A percentile compares a stretch with the other conserved stretches of the same genome.
Evolutionary conservation across 2,113 vertebrate genomes (phyloP).

Genomic region (Sinocyclocheilus anophthalmus): DNA sequence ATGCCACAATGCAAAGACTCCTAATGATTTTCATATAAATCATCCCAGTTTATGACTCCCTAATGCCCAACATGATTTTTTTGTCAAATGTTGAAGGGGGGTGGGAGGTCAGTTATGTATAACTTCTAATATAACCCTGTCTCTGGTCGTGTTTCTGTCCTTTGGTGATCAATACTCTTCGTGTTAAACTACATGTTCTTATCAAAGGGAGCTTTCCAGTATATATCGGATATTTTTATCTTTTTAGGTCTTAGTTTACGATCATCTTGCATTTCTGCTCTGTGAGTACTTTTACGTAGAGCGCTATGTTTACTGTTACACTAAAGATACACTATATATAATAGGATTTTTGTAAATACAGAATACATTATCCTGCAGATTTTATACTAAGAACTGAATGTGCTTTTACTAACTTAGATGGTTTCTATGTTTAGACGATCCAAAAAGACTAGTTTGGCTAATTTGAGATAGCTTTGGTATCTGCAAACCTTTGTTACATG

Average conservation of each 20-base stretch:
- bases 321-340: constrained; percentile 51
- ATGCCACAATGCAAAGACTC: constrained; percentile 67
- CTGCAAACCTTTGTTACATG: constrained; percentile 67
- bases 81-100: constrained; percentile 66
- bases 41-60: not conserved
- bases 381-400: constrained; percentile 80
- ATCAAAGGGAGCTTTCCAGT: constrained; percentile 49
- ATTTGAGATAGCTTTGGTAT: constrained; percentile 75
- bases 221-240: constrained; percentile 46
- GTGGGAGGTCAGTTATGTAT: constrained; percentile 62
- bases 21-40: not conserved
- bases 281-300: constrained; percentile 56
- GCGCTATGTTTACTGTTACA: constrained; percentile 58
- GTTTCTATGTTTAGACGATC: constrained; percentile 68
- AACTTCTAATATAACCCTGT: constrained; percentile 62
- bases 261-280: constrained; percentile 50
- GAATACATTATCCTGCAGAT: constrained; percentile 65
- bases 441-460: constrained; percentile 65
- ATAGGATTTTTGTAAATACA: constrained; percentile 67
- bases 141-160: constrained; percentile 61
- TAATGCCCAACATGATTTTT: constrained; percentile 39
- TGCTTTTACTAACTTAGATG: constrained; percentile 75
- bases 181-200: constrained; percentile 65
- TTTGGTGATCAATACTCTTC: constrained; percentile 53
- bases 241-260: constrained; percentile 52